Evolutionary conservation across 2,797 vertebrate species (phyloP), one percentile per base, ranked within the genome.

Genomic region (Mormyrus hasselquistii): DNA sequence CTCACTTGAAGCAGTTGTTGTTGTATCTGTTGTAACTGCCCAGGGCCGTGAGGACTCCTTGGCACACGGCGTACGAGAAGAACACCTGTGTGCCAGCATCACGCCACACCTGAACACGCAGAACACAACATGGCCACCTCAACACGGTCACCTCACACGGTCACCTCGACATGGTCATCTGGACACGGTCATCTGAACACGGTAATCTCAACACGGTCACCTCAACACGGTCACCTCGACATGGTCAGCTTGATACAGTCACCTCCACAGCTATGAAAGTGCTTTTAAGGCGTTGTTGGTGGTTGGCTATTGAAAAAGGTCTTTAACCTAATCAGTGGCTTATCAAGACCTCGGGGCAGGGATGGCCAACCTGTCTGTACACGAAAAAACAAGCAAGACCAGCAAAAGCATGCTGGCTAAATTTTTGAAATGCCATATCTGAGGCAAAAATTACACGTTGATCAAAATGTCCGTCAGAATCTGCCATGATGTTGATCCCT

Each of bases 11-110:
- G 91, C 97, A 98, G 94, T 99, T 95, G 94, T 97, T 98, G 94
- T 96, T 96, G 79, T 98, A 99, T 86, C 97, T 97, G 93, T 99
- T 99, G 94, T 98, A 99, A 94, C 98, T 99, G 85, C 98, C 98
- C 91, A 99, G 93, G 65, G 97, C 95, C 0, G 97, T 98, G 73
- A 98, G 94, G n/a, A 97, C 97, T 0, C 98, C 98, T 91, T 97
- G 96, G 89, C 97, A 97, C 89, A 97, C 94, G 16, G 96, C 96
- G 0, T 96, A 97, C 44, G 97, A 97, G 93, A 97, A 98, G 89
- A 99, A 95, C 91, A 99, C 98, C 91, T 98, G 96, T 1, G 95
- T 96, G 25, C 95, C 96, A 0, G 98, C 98, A 2, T 98, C 96
- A 93, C 92, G 91, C 98, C 98, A 99, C 1, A 97, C 95, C 98